Conservation (phyloP, 2,797 vertebrate species). For the Corythornis leucogaster region DNA sequence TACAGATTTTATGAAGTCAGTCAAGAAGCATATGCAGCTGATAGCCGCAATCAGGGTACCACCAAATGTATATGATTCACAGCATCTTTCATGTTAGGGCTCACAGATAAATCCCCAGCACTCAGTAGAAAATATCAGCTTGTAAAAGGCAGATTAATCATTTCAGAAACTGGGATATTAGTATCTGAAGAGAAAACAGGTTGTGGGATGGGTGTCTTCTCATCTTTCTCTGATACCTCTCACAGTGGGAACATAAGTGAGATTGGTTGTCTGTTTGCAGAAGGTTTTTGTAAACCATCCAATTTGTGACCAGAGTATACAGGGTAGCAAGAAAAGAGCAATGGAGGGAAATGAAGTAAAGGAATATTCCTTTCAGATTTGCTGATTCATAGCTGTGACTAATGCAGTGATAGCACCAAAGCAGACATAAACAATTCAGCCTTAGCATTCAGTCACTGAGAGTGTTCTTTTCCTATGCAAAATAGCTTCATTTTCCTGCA, state of each 20-base stretch:
- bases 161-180: conserved; percentile 33
- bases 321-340: conserved; percentile 52
- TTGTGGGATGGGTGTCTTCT: neutral
- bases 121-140: conserved; percentile 57
- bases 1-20: neutral
- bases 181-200: conserved; percentile 13
- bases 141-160: conserved; percentile 42
- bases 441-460: conserved; percentile 18
- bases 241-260: neutral
- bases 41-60: conserved; percentile 23
- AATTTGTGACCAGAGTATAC: conserved; percentile 43
- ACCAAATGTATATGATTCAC: conserved; percentile 11
- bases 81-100: conserved; percentile 4
- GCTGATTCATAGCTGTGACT: conserved; percentile 73
- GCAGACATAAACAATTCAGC: conserved; percentile 33
- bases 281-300: conserved; percentile 58
- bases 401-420: conserved; percentile 49
- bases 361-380: conserved; percentile 71
- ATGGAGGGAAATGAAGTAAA: conserved; percentile 62
- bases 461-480: conserved; percentile 40
- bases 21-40: neutral
- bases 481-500: conserved; percentile 39
- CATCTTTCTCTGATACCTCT: conserved; percentile 16
- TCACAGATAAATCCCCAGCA: conserved; percentile 58
- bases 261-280: conserved; percentile 62